These are phyloP conservation scores for Actenoides hombroni DNA, from an alignment of 2,113 vertebrate species.

Conservation along the genomic window DNA sequence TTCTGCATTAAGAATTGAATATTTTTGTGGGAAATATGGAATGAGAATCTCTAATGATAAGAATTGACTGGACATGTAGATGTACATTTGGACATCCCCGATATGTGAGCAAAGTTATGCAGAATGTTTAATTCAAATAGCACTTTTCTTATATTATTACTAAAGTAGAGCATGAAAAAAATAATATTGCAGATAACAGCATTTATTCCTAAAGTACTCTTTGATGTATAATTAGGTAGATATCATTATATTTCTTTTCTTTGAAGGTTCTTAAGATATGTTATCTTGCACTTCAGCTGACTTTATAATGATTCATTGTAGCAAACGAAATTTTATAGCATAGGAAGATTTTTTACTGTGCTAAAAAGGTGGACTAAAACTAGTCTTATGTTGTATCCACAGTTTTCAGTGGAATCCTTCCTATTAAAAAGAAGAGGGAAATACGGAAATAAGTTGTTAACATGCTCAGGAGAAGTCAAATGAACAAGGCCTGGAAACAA, in stretches of 20 bases:
- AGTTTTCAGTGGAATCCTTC: neutral
- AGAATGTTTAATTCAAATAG: conserved; percentile 57
- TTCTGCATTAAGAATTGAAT: conserved; percentile 23
- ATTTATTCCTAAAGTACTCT: conserved; percentile 57
- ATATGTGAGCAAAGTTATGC: conserved; percentile 27
- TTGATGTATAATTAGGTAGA: conserved; percentile 76
- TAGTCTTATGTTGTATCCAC: neutral
- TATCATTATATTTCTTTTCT: conserved; percentile 39
- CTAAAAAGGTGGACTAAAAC: neutral
- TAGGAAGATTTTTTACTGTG: conserved; percentile 15
- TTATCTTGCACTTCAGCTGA: conserved; percentile 61
- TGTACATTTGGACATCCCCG: conserved; percentile 29
- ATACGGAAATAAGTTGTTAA: neutral
- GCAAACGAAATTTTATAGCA: conserved; percentile 32
- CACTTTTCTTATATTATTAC: conserved; percentile 34
- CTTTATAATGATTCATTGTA: conserved; percentile 63
- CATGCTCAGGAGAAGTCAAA: neutral
- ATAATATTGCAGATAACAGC: conserved; percentile 47
- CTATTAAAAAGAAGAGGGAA: neutral
- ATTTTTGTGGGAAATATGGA: conserved; percentile 8
- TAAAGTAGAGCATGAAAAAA: conserved; percentile 42
- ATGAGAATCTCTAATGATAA: conserved; percentile 13
- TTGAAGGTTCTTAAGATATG: conserved; percentile 66
- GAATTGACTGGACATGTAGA: conserved; percentile 1
- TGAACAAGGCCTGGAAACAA: neutral